Evolutionary conservation across 2,888 invertebrate genomes (phyloP), one percentile per base, ranked within the genome.

Genomic region (Cybosia mesomella): DNA sequence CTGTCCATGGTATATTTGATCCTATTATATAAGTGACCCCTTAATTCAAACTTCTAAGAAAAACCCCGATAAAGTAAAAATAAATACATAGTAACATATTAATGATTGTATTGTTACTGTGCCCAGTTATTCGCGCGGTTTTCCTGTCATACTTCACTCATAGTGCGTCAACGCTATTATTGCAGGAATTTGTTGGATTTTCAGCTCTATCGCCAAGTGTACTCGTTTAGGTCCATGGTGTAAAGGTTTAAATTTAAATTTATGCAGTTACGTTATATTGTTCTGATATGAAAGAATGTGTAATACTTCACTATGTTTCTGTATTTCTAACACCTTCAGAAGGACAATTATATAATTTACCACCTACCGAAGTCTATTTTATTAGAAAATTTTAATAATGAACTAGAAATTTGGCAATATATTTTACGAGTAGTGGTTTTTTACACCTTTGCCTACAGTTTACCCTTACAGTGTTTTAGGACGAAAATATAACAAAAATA

Each of bases 91-190:
- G 28, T 61, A 24, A 75, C 58, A 65, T 72, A 66, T 73, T 74
- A 83, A 70, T 77, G 70, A 75, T 32, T 68, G 13, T 55, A 49
- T 49, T 49, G 75, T 70, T 83, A 79, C 34, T 43, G 54, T 10
- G 22, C 43, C 54, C 73, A 69, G 70, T 69, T 77, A 75, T 80
- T 79, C 81, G 77, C 68, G 74, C 70, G 70, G 79, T 85, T 86
- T 85, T 83, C 83, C 84, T 76, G 80, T 72, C 80, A 66, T 61
- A 49, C 43, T 49, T 62, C 60, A 71, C 73, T 67, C 62, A 67
- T 60, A 71, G 74, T 82, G 81, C 85, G 83, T 86, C 86, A 86
- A 73, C 77, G 70, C 81, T 71, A 82, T 83, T 83, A 81, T 85
- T 77, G 75, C 67, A 74, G 71, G 70, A 77, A 54, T 76, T 74